A percentile compares a stretch with the other conserved stretches of the same genome.
Evolutionary conservation across 2,888 invertebrate genomes (phyloP).

Genomic region (Apamea monoglypha): DNA sequence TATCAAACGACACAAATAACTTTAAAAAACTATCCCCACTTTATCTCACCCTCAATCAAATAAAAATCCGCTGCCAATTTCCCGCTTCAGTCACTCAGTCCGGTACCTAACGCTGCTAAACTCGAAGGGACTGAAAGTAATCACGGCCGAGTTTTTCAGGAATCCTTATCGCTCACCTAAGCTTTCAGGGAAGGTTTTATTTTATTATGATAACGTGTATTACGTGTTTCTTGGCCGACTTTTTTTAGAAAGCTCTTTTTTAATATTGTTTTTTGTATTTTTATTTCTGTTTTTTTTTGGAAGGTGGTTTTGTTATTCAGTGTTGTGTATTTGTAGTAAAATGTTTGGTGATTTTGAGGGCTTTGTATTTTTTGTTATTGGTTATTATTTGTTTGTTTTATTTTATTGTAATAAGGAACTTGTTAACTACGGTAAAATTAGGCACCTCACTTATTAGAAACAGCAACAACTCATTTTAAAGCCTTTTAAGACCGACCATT

Average conservation of each 20-base stretch:
- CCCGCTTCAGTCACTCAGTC: slow-evolving; percentile 38
- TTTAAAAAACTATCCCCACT: background rate
- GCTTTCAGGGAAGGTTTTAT: slow-evolving; percentile 60
- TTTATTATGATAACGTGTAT: slow-evolving; percentile 65
- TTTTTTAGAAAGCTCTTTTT: slow-evolving; percentile 25
- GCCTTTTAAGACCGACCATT: background rate
- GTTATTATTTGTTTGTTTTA: background rate
- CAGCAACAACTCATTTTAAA: background rate
- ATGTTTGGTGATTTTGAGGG: background rate
- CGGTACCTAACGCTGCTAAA: slow-evolving; percentile 40
- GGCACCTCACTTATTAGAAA: background rate
- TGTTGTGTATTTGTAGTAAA: background rate
- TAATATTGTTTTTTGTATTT: slow-evolving; percentile 19
- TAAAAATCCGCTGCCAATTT: slow-evolving; percentile 50
- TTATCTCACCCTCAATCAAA: slow-evolving; percentile 27
- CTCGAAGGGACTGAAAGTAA: slow-evolving; percentile 63
- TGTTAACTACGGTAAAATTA: background rate
- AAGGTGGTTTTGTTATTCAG: background rate
- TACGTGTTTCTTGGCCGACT: slow-evolving; percentile 48
- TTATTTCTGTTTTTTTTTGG: slow-evolving; percentile 14
- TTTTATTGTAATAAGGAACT: background rate
- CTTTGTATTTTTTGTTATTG: background rate
- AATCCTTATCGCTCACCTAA: slow-evolving; percentile 68
- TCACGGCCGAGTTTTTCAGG: slow-evolving; percentile 63
- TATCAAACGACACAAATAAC: slow-evolving; percentile 1